phyloP scores from a whole-genome alignment of 2,113 vertebrate genomes.

The Zosterops lateralis region DNA sequence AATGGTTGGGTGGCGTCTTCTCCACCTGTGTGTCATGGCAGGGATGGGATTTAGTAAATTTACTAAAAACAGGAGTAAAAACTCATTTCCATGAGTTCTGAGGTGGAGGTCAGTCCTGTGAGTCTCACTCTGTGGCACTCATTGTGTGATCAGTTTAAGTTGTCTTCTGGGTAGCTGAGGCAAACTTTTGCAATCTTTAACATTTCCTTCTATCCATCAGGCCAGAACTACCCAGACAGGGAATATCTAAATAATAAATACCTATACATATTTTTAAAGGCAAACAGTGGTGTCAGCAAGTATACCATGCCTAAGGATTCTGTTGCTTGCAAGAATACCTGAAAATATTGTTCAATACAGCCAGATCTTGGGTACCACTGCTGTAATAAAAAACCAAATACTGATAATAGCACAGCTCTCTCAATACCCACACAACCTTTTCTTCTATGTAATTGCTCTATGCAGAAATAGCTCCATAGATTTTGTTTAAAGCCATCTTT shows the following conservation, averaged over 20 bases:
- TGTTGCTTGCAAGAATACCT: not conserved
- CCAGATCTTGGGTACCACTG: not conserved
- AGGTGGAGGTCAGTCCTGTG: not conserved
- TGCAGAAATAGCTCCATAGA: not conserved
- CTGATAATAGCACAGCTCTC: not conserved
- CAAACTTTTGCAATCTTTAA: not conserved
- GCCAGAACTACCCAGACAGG: not conserved
- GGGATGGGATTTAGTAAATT: not conserved
- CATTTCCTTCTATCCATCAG: not conserved
- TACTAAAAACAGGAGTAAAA: not conserved
- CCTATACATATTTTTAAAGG: not conserved
- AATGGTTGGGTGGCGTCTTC: not conserved
- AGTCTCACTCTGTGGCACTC: not conserved
- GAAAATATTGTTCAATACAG: not conserved
- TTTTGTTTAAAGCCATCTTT: not conserved
- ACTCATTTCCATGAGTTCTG: not conserved
- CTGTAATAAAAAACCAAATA: not conserved
- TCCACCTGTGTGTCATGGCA: not conserved
- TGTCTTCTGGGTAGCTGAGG: not conserved
- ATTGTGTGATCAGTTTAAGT: not conserved
- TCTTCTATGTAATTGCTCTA: not conserved
- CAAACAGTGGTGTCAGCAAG: not conserved
- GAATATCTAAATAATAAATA: not conserved
- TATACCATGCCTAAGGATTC: not conserved
- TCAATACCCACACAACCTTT: not conserved